Evolutionary conservation across 92 coral and sea anemone genomes (phyloP), one percentile per base, ranked within the genome.

Genomic region (Parazoanthus swiftii): DNA sequence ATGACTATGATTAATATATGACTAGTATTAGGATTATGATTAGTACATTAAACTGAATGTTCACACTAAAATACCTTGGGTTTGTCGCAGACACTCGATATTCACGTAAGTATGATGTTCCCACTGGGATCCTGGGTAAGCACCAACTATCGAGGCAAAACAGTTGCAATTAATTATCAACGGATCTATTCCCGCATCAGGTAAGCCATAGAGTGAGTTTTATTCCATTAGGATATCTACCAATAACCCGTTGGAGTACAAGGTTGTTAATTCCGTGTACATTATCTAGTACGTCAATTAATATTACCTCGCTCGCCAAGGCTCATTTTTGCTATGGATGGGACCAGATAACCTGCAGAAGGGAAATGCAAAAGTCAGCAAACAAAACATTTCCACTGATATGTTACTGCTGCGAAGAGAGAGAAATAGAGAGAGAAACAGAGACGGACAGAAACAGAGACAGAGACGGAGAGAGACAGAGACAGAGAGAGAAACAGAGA

Each of bases 31-130:
- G 11, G 18, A 54, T 1, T 54, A 54, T 54, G 16, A 54, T 54
- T 63, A 21, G 25, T 63, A 63, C 70, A 20, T 8, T 63, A 63
- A 7, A 63, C 13, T 63, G 23, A 63, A 14, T 18, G 68, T 7
- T 39, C 8, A 26, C 63, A 44, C 13, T 46, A 48, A 46, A 5
- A 44, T 25, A 77, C 81, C 59, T 44, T 78, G 51, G 8, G 36
- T 29, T 78, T 78, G 81, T 78, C 56, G 51, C 6, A 15, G 81
- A 25, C 51, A 78, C 66, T 25, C 18, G 48, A 78, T 78, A 33
- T 78, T 78, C 10, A 78, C 81, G 56, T 78, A 78, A 4, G 81
- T 48, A 38, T 48, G 82, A 78, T 78, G 59, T 78, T 78, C 82
- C 33, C 48, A 78, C 82, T 78, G 54, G 29, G 82, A 46, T 26